phyloP scores from a whole-genome alignment of 2,113 vertebrate species.

The Chrysemys picta region DNA sequence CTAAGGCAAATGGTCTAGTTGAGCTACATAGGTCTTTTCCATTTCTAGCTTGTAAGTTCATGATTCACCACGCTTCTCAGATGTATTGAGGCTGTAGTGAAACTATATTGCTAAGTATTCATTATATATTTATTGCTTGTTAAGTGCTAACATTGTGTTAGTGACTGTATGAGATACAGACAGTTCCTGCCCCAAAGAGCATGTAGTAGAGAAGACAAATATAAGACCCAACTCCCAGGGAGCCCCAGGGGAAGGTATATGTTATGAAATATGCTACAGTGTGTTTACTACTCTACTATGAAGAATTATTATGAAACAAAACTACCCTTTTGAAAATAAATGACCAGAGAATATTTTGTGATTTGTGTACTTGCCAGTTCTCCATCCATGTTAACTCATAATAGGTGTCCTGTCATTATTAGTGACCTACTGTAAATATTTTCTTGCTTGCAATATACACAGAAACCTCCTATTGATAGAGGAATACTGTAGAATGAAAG shows the following conservation, averaged over 20 bases:
- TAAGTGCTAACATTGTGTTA: neutral
- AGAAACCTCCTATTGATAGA: neutral
- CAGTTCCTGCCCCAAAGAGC: neutral
- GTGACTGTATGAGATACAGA: neutral
- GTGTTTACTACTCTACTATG: neutral
- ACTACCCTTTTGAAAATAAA: neutral
- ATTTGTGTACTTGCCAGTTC: neutral
- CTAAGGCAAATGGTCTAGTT: neutral
- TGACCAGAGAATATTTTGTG: neutral
- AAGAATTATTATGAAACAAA: neutral
- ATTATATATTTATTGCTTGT: neutral
- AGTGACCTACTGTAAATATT: neutral
- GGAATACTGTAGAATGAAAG: neutral
- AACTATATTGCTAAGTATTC: neutral
- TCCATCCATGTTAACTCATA: neutral
- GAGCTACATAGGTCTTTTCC: neutral
- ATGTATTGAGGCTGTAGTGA: neutral
- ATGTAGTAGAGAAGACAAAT: accelerated
- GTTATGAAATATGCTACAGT: neutral
- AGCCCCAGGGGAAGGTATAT: neutral
- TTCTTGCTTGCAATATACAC: neutral
- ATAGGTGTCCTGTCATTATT: neutral
- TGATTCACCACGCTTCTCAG: neutral
- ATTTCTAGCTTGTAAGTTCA: neutral
- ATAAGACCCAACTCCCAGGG: neutral